Evolutionary conservation across 2,888 invertebrate species (phyloP).

Genomic region (Lasioglossum marginatum): DNA sequence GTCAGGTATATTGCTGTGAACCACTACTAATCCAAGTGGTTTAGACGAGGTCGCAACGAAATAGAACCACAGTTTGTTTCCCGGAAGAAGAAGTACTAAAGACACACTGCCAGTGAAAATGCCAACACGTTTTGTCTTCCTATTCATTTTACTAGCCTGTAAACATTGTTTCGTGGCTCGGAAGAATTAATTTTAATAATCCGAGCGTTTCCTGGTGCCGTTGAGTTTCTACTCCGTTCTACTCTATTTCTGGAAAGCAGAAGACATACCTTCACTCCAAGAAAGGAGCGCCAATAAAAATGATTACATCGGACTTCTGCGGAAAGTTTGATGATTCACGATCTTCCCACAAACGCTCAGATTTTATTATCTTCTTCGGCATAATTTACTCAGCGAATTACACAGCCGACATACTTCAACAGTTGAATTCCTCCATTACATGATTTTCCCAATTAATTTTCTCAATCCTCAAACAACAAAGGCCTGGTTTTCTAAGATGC

Average conservation of each 20-base stretch:
- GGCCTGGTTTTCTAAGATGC: too few relatives aligned
- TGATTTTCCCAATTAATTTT: too few relatives aligned
- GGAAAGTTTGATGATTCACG: not conserved
- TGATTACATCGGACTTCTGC: not conserved
- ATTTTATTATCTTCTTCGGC: not conserved
- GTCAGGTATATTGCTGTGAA: too few relatives aligned
- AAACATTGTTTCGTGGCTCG: not conserved
- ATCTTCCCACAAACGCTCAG: not conserved
- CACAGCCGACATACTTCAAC: not conserved
- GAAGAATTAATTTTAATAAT: not conserved
- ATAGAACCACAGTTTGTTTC: not conserved
- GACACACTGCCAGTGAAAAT: not conserved
- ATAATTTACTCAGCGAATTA: not conserved
- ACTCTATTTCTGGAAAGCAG: not conserved
- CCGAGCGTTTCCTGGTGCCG: not conserved
- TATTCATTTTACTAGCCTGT: not conserved
- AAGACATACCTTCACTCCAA: not conserved
- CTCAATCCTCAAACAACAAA: too few relatives aligned
- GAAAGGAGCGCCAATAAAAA: not conserved
- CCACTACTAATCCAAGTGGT: too few relatives aligned
- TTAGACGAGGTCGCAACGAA: not conserved
- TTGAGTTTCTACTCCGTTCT: not conserved
- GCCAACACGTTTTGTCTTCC: too few relatives aligned
- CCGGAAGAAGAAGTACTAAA: not conserved
- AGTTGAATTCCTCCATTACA: too few relatives aligned